Percentiles rank a stretch among this genome's conserved stretches.
Evolutionary conservation across 2,113 vertebrate species (phyloP).

Genomic region (Xiphophorus maculatus): DNA sequence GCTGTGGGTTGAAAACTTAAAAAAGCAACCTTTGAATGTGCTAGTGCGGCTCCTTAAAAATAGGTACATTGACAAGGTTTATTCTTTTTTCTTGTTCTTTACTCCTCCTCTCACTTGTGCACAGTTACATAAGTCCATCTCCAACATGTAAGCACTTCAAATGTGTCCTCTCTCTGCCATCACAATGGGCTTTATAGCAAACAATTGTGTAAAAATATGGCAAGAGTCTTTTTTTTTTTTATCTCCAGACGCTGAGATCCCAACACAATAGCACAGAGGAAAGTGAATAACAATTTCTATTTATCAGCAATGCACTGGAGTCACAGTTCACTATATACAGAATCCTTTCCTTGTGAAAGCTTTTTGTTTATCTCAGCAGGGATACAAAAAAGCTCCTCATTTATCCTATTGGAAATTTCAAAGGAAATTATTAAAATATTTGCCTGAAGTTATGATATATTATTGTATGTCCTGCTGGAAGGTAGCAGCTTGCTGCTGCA

Average conservation of each 20-base stretch:
- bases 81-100: background rate
- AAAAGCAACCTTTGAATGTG: slow-evolving; percentile 16
- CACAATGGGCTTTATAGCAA: slow-evolving; percentile 20
- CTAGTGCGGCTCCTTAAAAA: slow-evolving; percentile 7
- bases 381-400: slow-evolving; percentile 8
- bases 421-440: slow-evolving; percentile 4
- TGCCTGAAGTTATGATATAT: background rate
- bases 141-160: slow-evolving; percentile 42
- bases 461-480: background rate
- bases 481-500: no score
- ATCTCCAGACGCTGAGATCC: slow-evolving; percentile 13
- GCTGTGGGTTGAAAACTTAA: slow-evolving; percentile 49
- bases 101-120: background rate
- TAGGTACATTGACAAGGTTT: slow-evolving; percentile 12
- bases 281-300: slow-evolving; percentile 23
- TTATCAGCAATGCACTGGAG: slow-evolving; percentile 35
- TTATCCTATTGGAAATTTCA: slow-evolving; percentile 16
- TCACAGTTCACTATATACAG: slow-evolving; percentile 14
- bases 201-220: slow-evolving; percentile 21
- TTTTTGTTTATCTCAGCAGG: slow-evolving; percentile 27
- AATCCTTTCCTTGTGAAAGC: slow-evolving; percentile 11
- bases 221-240: background rate
- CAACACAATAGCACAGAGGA: slow-evolving; percentile 9
- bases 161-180: slow-evolving; percentile 11
- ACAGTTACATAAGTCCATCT: slow-evolving; percentile 9